Conservation (phyloP, 2,113 vertebrate species). For the Amphilophus citrinellus region DNA sequence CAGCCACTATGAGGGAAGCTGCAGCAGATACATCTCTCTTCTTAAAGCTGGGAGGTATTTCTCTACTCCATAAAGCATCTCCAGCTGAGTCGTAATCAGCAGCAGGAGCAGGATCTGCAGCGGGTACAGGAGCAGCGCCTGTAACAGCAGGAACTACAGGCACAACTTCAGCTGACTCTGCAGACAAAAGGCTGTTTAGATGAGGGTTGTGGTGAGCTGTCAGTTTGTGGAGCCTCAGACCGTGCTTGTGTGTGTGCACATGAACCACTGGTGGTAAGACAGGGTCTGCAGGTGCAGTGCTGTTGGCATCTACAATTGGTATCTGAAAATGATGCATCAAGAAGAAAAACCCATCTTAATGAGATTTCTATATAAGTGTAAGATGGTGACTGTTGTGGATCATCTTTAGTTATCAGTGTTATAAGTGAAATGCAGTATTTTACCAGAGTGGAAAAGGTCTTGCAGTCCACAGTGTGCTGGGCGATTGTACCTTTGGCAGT, state of each 20-base stretch:
- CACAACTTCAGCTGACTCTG: conserved; percentile 71
- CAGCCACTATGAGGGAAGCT: not conserved
- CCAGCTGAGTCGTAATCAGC: not conserved
- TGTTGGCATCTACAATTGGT: conserved; percentile 54
- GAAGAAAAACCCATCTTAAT: not conserved
- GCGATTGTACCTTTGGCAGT: conserved; percentile 31
- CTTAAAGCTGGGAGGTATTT: rapidly evolving
- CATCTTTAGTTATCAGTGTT: rapidly evolving
- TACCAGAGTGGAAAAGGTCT: conserved; percentile 71
- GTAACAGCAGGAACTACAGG: not conserved
- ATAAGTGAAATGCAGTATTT: not conserved
- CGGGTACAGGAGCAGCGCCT: no score
- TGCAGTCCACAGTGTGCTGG: conserved; percentile 65
- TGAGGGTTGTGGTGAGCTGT: conserved; percentile 63
- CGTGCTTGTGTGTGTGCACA: conserved; percentile 40
- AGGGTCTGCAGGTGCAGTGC: conserved; percentile 24
- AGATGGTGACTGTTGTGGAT: not conserved
- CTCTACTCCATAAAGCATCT: rapidly evolving
- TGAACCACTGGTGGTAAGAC: conserved; percentile 18
- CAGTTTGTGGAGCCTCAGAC: conserved; percentile 74
- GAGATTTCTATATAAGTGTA: not conserved
- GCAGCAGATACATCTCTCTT: conserved; percentile 59
- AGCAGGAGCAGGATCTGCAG: not conserved
- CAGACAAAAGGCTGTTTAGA: conserved; percentile 55
- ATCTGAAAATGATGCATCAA: conserved; percentile 33